A percentile compares a stretch with the other conserved stretches of the same genome.
These are phyloP conservation scores for Dexiosoma caninum DNA, from an alignment of 2,888 invertebrate genomes.

Conservation along the genomic window DNA sequence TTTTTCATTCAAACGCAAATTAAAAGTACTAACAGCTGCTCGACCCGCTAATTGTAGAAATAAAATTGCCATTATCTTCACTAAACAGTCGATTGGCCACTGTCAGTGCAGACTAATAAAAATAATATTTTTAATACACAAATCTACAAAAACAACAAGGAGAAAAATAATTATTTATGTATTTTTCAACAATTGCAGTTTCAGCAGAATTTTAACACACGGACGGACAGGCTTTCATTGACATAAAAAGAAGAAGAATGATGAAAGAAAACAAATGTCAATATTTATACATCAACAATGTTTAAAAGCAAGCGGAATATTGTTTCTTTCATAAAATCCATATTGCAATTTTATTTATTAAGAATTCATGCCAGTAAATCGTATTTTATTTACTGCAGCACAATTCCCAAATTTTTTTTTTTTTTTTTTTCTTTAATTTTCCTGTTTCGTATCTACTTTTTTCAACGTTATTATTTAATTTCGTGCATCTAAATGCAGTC, in stretches of 20 bases:
- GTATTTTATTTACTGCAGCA: conserved; percentile 56
- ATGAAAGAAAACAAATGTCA: conserved; percentile 17
- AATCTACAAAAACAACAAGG: too few species aligned
- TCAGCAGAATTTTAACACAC: conserved; percentile 33
- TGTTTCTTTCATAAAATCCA: conserved; percentile 35
- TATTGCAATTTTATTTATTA: conserved; percentile 60
- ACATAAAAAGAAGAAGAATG: neutral
- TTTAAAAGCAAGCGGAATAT: neutral
- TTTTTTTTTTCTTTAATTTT: neutral
- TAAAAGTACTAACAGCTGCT: too few species aligned
- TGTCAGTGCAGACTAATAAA: too few species aligned
- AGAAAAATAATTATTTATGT: neutral
- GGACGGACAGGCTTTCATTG: conserved; percentile 5
- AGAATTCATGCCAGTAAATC: conserved; percentile 59
- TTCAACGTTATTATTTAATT: conserved; percentile 11
- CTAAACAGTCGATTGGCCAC: too few species aligned
- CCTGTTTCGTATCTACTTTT: neutral
- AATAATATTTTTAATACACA: neutral
- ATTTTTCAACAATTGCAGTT: neutral
- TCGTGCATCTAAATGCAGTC: conserved; percentile 37
- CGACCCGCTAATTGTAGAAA: too few species aligned
- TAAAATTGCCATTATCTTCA: too few species aligned
- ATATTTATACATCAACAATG: conserved; percentile 39
- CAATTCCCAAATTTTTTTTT: conserved; percentile 25
- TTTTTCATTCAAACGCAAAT: too few species aligned